Conservation (phyloP, 2,888 invertebrate genomes). For the Trissolcus japonicus region DNA sequence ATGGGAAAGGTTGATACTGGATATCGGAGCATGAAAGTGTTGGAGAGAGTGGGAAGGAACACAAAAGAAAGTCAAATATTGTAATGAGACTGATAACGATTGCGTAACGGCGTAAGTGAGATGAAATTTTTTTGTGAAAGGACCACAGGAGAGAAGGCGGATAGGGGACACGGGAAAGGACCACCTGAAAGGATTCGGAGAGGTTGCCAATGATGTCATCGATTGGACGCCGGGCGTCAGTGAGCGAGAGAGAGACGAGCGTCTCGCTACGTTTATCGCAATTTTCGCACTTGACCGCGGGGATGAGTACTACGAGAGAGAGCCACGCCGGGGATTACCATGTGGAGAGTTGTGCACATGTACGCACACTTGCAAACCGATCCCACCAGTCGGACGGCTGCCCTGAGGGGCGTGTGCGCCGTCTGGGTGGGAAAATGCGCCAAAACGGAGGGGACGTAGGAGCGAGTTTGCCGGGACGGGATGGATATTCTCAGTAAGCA, state of each 20-base stretch:
- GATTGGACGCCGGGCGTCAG: neutral
- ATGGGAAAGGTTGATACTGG: too few species aligned
- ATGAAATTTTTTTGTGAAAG: slow-evolving; percentile 1
- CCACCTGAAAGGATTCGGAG: neutral
- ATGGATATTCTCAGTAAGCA: slow-evolving; percentile 60
- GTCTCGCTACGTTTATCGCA: slow-evolving; percentile 61
- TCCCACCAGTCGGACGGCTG: slow-evolving; percentile 23
- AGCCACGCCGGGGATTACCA: slow-evolving; percentile 63
- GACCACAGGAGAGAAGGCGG: neutral
- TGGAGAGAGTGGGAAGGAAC: neutral
- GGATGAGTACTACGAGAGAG: slow-evolving; percentile 62
- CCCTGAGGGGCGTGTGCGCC: slow-evolving; percentile 39
- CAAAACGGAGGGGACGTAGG: slow-evolving; percentile 61
- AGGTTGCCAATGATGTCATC: neutral
- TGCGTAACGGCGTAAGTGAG: neutral
- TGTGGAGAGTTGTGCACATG: slow-evolving; percentile 15
- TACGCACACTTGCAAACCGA: neutral
- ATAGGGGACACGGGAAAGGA: neutral
- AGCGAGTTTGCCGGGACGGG: slow-evolving; percentile 73
- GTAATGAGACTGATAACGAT: neutral
- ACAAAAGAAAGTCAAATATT: slow-evolving; percentile 4
- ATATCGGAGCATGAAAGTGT: too few species aligned
- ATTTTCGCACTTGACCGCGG: slow-evolving; percentile 68
- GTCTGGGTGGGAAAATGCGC: slow-evolving; percentile 40
- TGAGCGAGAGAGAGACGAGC: slow-evolving; percentile 17